These are phyloP conservation scores for Sceloporus undulatus DNA, from an alignment of 2,113 vertebrate species.

Conservation along the genomic window DNA sequence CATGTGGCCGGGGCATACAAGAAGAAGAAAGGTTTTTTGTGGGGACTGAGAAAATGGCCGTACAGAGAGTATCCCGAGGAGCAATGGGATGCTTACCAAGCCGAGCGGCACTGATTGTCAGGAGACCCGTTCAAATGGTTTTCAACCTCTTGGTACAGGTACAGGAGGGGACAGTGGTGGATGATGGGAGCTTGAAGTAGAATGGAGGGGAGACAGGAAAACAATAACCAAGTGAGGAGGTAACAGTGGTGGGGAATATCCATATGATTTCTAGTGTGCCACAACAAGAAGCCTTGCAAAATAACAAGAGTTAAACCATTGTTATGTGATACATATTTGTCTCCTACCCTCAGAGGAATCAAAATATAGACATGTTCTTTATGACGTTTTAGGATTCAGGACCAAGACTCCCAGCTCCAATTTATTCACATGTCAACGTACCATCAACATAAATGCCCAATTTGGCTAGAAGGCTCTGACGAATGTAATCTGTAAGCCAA, in stretches of 20 bases:
- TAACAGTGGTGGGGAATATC: neutral
- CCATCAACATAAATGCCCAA: neutral
- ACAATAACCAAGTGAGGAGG: neutral
- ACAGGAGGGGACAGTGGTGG: neutral
- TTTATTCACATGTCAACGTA: neutral
- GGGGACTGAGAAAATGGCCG: constrained; percentile 80
- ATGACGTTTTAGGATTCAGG: neutral
- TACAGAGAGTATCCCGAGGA: constrained; percentile 82
- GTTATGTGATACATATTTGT: too few species aligned
- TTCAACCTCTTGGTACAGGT: constrained; percentile 91
- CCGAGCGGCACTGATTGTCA: too few species aligned
- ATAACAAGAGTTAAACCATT: too few species aligned
- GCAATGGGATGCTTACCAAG: constrained; percentile 73
- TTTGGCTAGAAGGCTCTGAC: too few species aligned
- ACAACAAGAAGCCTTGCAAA: neutral
- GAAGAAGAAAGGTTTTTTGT: constrained; percentile 79
- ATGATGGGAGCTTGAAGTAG: neutral
- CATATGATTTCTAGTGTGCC: neutral
- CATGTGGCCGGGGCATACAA: constrained; percentile 83
- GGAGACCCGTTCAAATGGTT: constrained; percentile 86
- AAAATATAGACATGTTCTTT: neutral
- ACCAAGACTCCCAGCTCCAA: neutral
- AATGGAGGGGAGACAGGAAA: too few species aligned
- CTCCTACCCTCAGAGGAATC: too few species aligned
- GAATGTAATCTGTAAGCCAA: neutral